Evolutionary conservation across 1,140 invertebrate genomes (phyloP).

Genomic region (Lethocerus indicus): DNA sequence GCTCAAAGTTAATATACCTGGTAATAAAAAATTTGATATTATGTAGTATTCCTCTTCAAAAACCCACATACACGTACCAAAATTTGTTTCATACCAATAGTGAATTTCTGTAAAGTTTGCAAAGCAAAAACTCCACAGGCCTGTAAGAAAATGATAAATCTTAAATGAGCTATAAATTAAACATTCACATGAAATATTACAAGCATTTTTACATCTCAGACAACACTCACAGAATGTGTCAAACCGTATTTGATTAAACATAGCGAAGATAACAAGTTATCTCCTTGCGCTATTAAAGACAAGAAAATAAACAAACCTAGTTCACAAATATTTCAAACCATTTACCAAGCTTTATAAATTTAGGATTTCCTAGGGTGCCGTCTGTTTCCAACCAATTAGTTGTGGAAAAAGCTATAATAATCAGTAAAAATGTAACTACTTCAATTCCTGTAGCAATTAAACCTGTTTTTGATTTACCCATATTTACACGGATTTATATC

Average conservation of each 20-base stretch:
- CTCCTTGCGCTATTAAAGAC: neutral
- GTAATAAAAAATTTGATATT: conserved; percentile 61
- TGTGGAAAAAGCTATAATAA: conserved; percentile 76
- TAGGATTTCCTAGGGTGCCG: conserved; percentile 54
- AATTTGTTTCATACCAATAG: conserved; percentile 61
- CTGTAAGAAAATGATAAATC: conserved; percentile 28
- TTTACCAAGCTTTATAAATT: conserved; percentile 63
- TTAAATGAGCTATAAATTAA: neutral
- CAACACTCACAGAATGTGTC: neutral
- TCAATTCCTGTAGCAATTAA: conserved; percentile 48
- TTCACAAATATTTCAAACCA: neutral
- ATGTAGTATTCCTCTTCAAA: conserved; percentile 88
- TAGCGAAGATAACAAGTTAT: neutral
- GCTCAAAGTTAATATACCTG: conserved; percentile 34
- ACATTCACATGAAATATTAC: neutral
- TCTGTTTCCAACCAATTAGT: conserved; percentile 86
- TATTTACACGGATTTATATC: conserved; percentile 8
- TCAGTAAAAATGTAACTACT: conserved; percentile 46
- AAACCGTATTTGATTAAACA: neutral
- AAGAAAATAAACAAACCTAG: neutral
- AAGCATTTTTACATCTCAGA: neutral
- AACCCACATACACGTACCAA: conserved; percentile 78
- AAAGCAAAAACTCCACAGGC: conserved; percentile 88
- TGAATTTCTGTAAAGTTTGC: conserved; percentile 60
- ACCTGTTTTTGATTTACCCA: conserved; percentile 44